Conservation (phyloP, 2,113 vertebrate species). For the Machaerirhynchus nigripectus region DNA sequence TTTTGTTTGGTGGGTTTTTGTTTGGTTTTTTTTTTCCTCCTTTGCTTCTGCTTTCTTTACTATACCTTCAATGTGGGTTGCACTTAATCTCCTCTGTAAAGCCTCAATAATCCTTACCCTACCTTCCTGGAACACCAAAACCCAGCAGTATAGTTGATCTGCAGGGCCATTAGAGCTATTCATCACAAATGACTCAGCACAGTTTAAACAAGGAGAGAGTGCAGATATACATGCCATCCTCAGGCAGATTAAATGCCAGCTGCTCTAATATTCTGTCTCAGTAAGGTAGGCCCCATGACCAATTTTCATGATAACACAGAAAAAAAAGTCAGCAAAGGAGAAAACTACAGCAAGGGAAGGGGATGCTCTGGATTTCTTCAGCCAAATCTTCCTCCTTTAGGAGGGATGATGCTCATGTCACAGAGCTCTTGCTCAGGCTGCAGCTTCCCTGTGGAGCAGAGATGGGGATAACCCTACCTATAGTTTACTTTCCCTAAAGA, state of each 20-base stretch:
- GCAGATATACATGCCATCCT: neutral
- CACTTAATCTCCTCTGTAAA: conserved; percentile 2
- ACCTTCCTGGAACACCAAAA: neutral
- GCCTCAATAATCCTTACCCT: neutral
- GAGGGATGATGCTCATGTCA: neutral
- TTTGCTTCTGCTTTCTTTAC: conserved; percentile 14
- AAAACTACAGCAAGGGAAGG: neutral
- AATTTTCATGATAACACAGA: neutral
- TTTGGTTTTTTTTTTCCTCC: neutral
- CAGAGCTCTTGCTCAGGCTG: neutral
- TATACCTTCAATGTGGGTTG: neutral
- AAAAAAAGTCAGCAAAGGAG: neutral
- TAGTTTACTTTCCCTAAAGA: neutral
- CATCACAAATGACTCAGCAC: neutral
- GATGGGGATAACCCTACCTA: neutral
- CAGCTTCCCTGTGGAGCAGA: neutral
- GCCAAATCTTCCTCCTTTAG: neutral
- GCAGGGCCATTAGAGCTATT: neutral
- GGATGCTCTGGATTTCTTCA: neutral
- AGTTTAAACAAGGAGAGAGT: conserved; percentile 27
- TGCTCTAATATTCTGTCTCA: neutral
- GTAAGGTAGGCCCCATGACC: neutral
- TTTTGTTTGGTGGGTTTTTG: neutral
- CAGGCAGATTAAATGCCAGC: neutral
- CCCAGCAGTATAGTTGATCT: neutral